A percentile compares a stretch with the other conserved stretches of the same genome.
Conservation (phyloP, 2,113 vertebrate genomes). For the Limnothrissa miodon region DNA sequence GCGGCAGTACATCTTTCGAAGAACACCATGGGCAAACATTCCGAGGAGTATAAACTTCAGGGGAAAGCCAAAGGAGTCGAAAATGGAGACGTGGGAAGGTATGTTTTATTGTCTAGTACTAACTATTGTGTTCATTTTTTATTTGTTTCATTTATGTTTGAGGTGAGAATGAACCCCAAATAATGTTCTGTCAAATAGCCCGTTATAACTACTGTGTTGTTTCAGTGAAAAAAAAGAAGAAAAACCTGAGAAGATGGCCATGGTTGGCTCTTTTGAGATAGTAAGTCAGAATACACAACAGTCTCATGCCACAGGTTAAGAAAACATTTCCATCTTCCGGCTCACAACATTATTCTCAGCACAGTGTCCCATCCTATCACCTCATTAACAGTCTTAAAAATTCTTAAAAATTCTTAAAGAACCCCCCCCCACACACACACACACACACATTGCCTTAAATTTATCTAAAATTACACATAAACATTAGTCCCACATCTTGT, state of each 20-base stretch:
- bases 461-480: too few relatives aligned
- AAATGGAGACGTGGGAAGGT: slow-evolving; percentile 40
- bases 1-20: neutral
- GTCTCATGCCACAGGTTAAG: too few relatives aligned
- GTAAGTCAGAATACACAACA: slow-evolving; percentile 30
- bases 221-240: slow-evolving; percentile 34
- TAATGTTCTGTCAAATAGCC: too few relatives aligned
- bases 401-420: too few relatives aligned
- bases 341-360: too few relatives aligned
- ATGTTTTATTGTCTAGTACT: neutral
- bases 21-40: slow-evolving; percentile 41
- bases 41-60: neutral
- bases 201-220: neutral
- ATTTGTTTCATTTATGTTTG: neutral
- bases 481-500: too few relatives aligned
- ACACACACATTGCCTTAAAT: too few relatives aligned
- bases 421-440: too few relatives aligned
- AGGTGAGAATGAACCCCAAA: neutral
- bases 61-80: slow-evolving; percentile 16
- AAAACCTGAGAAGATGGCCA: slow-evolving; percentile 20
- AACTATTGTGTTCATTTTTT: neutral
- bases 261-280: slow-evolving; percentile 44
- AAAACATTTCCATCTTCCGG: too few relatives aligned
- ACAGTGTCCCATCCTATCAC: too few relatives aligned
- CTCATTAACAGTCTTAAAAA: too few relatives aligned